A percentile compares a stretch with the other conserved stretches of the same genome.
These are phyloP conservation scores for Drosophila anceps DNA, from an alignment of 2,888 invertebrate species.

Conservation along the genomic window DNA sequence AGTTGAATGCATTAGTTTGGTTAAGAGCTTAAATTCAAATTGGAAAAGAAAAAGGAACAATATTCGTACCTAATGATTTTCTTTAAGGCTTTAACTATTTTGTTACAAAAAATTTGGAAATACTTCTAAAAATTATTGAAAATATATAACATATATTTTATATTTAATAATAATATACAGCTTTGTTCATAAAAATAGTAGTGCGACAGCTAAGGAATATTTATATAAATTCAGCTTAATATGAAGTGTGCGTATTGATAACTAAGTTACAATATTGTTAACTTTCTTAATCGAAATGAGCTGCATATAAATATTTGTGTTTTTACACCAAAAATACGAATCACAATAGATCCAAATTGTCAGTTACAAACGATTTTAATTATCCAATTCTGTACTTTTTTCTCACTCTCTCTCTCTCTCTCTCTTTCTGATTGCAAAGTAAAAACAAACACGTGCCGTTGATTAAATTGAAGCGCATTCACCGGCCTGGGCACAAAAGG, in stretches of 20 bases:
- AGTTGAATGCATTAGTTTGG: neutral
- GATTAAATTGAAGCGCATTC: neutral
- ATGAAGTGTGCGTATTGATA: too few species aligned
- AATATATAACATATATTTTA: too few species aligned
- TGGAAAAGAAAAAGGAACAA: neutral
- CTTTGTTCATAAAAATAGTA: too few species aligned
- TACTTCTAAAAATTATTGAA: too few species aligned
- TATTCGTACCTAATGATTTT: too few species aligned
- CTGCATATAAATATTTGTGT: neutral
- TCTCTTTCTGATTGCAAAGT: neutral
- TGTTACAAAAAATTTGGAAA: too few species aligned
- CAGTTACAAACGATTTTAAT: neutral
- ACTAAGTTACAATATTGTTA: too few species aligned
- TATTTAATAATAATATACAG: too few species aligned
- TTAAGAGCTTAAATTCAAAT: neutral
- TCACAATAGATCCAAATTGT: neutral
- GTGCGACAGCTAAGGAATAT: too few species aligned
- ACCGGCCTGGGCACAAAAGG: conserved; percentile 30
- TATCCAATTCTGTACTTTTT: neutral
- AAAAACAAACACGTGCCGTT: conserved; percentile 32
- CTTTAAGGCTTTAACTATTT: neutral
- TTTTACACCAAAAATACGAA: neutral
- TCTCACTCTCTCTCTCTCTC: neutral
- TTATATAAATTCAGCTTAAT: too few species aligned
- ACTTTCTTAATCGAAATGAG: neutral